Conservation (phyloP, 2,797 vertebrate species). For the Monodelphis domestica region DNA sequence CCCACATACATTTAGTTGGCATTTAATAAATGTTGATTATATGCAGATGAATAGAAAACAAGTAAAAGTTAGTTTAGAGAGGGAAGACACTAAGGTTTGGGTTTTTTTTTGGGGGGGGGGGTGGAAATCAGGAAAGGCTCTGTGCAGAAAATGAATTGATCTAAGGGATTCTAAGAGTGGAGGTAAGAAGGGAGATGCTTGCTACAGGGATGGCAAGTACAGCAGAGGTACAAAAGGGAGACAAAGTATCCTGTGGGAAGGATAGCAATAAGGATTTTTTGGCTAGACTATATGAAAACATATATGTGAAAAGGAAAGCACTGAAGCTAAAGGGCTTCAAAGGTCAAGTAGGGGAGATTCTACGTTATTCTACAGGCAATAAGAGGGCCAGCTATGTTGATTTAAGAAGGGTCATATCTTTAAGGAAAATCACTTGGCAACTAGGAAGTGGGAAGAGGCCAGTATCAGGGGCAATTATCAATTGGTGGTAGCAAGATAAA, state of each 20-base stretch:
- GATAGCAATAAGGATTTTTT: too few species aligned
- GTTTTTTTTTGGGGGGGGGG: too few species aligned
- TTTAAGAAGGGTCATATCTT: background rate
- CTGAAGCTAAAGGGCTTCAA: background rate
- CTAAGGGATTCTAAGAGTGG: background rate
- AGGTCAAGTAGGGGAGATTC: background rate
- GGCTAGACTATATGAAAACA: background rate
- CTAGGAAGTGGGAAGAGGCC: background rate
- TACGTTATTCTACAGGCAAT: background rate
- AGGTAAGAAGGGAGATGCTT: background rate
- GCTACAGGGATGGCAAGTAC: background rate
- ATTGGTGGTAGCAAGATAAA: background rate
- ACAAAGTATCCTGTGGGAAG: background rate
- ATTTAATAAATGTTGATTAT: too few species aligned
- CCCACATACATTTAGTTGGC: too few species aligned
- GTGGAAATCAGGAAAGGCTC: too few species aligned
- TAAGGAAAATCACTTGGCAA: background rate
- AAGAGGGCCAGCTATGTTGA: background rate
- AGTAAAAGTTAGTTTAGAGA: too few species aligned
- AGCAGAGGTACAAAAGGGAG: background rate
- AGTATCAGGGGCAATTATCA: background rate
- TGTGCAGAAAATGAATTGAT: background rate
- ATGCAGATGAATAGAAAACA: too few species aligned
- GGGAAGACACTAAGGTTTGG: too few species aligned
- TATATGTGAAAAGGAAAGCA: background rate